Base-by-base conservation (phyloP, 2,113 vertebrate species). In the Rafetus swinhoei region DNA sequence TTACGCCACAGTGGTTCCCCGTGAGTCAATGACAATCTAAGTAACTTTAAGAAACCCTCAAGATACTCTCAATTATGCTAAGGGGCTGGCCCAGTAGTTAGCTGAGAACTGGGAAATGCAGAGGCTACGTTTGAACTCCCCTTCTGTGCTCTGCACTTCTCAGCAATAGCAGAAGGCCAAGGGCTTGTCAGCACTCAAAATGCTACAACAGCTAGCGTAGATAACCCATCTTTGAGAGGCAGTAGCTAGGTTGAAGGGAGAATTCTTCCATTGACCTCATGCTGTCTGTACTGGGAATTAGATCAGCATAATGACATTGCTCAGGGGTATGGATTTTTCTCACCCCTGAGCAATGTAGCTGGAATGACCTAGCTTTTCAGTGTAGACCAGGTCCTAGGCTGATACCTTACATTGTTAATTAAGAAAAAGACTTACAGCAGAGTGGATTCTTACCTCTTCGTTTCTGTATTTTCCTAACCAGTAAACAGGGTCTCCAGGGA, bases 391-490 rank as follows among this genome's bases (percentile, higher is more conserved):
- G 65, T 16, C 25, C 9, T 7, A 1, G 54, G 19, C 24, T 85
- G 62, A 56, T 10, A 55, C 10, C 19, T 95, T 53, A n/a, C 74
- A 27, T 3, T 86, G 50, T 79, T 54, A 62, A 87, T 79, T 94
- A 85, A 27, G 35, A 90, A 29, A 79, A 18, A 39, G 39, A 77
- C n/a, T 59, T 27, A 85, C 1, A 12, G 0, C 13, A 2, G 35
- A 45, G 11, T 29, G 12, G 6, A 59, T 84, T 27, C 97, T 77
- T 91, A 99, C 99, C 98, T 99, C 99, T 95, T 99, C 99, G 45
- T 99, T 99, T 62, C 99, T 98, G 95, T 99, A 99, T 88, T 98
- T 98, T 93, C 99, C 99, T 62, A 99, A 91, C 92, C 99, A 98
- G 91, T 99, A 99, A 60, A 99, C 99, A 1, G 99, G 99, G 12